These are phyloP conservation scores for Bilobella aurantiaca DNA, from an alignment of 1,140 invertebrate species.

Conservation along the genomic window DNA sequence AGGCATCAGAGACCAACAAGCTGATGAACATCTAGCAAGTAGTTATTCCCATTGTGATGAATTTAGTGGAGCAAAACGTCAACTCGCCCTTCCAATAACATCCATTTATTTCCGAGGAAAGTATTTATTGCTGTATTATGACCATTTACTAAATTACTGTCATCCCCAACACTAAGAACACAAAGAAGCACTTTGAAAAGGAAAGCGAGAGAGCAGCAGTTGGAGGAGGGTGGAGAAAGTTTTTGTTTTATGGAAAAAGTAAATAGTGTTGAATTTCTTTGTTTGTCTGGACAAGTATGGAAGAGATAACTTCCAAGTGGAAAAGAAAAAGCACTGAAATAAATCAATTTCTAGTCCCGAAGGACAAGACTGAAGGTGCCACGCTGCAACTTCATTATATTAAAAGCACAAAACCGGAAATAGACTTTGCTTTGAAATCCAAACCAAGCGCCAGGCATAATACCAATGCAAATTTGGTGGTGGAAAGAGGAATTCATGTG, in stretches of 20 bases:
- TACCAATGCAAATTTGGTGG: too few species aligned
- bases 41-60: constrained; percentile 15
- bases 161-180: background rate
- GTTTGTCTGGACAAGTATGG: background rate
- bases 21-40: too few species aligned
- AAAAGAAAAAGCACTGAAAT: background rate
- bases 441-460: too few species aligned
- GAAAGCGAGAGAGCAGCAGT: background rate
- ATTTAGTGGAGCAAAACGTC: constrained; percentile 20
- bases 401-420: too few species aligned
- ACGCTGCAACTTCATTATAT: background rate
- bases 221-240: background rate
- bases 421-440: too few species aligned
- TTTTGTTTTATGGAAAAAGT: constrained; percentile 2
- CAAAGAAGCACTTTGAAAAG: background rate
- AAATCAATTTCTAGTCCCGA: background rate
- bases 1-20: too few species aligned
- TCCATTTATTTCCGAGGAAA: background rate
- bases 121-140: constrained; percentile 4
- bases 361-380: background rate
- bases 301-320: background rate
- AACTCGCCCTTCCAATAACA: background rate
- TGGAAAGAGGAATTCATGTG: background rate
- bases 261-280: background rate
- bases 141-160: constrained; percentile 7